phyloP scores from a whole-genome alignment of 2,797 vertebrate species.

The Bradypodion pumilum region DNA sequence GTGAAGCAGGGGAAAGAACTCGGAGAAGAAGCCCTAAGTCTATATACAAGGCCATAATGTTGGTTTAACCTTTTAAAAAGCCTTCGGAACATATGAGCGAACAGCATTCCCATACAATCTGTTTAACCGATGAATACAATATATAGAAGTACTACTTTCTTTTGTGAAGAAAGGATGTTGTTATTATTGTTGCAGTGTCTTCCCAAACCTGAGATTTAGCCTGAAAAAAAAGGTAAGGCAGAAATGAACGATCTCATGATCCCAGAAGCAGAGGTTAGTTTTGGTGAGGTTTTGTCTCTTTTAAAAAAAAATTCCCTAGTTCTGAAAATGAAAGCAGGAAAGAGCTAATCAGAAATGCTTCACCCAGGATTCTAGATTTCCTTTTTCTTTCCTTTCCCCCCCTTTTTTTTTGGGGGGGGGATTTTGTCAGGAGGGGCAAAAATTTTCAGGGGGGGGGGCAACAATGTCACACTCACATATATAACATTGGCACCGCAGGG shows the following conservation, averaged over 20 bases:
- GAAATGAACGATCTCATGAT: too few species aligned
- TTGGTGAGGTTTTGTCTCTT: neutral
- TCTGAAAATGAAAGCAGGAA: neutral
- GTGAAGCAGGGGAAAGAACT: neutral
- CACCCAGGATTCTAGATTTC: too few species aligned
- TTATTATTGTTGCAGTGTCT: neutral
- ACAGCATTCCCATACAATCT: neutral
- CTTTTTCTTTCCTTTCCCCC: too few species aligned
- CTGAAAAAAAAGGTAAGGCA: too few species aligned
- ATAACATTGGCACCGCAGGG: too few species aligned
- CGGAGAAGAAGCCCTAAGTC: neutral
- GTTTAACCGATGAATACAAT: neutral
- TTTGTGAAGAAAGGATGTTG: neutral
- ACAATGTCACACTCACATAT: too few species aligned
- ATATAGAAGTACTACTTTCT: neutral
- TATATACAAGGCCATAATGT: neutral
- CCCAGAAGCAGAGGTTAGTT: neutral
- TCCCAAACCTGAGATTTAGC: too few species aligned
- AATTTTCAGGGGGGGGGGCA: too few species aligned
- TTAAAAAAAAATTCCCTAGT: neutral
- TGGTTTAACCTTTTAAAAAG: neutral
- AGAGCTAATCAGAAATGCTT: neutral
- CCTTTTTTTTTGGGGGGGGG: too few species aligned
- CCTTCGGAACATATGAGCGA: neutral
- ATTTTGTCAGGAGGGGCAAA: too few species aligned